phyloP scores from a whole-genome alignment of 2,888 invertebrate genomes.

The Liodrosophila aerea region DNA sequence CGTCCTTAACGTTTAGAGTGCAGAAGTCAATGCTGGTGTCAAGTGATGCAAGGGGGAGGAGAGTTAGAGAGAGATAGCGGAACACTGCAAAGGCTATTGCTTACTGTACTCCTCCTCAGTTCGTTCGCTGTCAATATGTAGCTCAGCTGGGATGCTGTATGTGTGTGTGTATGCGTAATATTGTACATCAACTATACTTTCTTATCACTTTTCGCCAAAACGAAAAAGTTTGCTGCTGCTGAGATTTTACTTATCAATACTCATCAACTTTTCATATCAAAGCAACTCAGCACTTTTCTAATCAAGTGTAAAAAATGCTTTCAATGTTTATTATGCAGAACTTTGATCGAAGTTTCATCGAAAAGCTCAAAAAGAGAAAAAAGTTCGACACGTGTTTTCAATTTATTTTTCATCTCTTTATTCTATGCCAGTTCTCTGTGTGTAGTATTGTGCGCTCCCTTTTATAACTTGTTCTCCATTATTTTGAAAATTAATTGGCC shows the following conservation, averaged over 20 bases:
- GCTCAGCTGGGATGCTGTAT: too few species aligned
- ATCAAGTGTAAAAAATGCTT: slow-evolving; percentile 4
- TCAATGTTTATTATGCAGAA: slow-evolving; percentile 16
- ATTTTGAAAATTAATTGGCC: slow-evolving; percentile 68
- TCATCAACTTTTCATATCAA: not conserved
- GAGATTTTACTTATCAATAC: not conserved
- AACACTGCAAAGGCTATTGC: too few species aligned
- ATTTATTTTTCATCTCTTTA: slow-evolving; percentile 23
- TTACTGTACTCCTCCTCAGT: too few species aligned
- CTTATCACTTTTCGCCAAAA: too few species aligned
- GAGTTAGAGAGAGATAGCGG: too few species aligned
- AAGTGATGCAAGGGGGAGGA: too few species aligned
- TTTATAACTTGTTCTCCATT: slow-evolving; percentile 36
- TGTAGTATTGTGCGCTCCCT: not conserved
- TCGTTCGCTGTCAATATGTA: too few species aligned
- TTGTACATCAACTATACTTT: too few species aligned
- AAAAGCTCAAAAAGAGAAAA: slow-evolving; percentile 2
- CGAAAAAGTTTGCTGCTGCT: too few species aligned
- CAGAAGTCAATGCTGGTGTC: too few species aligned
- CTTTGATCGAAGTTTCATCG: slow-evolving; percentile 6
- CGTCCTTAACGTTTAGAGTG: too few species aligned
- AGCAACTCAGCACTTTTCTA: not conserved
- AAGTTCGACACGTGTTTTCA: slow-evolving; percentile 16
- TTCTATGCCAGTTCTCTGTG: slow-evolving; percentile 3
- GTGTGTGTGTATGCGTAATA: too few species aligned